These are phyloP conservation scores for Garra rufa DNA, from an alignment of 2,113 vertebrate genomes.

Conservation along the genomic window DNA sequence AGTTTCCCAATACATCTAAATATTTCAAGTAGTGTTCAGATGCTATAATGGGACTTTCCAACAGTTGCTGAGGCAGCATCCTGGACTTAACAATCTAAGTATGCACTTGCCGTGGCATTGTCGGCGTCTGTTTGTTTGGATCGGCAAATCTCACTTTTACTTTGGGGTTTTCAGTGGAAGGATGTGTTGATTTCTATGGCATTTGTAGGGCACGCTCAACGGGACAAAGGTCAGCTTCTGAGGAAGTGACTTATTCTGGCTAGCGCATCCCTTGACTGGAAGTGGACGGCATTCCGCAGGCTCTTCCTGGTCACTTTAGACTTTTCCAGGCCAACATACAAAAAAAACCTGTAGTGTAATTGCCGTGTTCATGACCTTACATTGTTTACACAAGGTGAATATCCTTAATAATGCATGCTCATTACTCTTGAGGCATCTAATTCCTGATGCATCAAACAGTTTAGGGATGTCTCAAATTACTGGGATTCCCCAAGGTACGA, in stretches of 20 bases:
- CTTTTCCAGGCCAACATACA: constrained; percentile 12
- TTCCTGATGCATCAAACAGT: not conserved
- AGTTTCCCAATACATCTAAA: not conserved
- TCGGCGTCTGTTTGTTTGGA: constrained; percentile 7
- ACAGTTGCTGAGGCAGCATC: constrained; percentile 10
- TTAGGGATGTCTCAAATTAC: not conserved
- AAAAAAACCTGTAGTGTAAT: not conserved
- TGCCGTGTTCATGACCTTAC: constrained; percentile 2
- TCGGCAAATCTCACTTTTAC: constrained; percentile 1
- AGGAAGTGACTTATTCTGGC: constrained; percentile 52
- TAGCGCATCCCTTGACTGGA: constrained; percentile 44
- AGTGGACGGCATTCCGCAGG: constrained; percentile 33
- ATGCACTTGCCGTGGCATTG: constrained; percentile 9
- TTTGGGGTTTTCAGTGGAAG: constrained; percentile 28
- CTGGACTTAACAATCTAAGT: not conserved
- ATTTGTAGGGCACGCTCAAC: constrained; percentile 16
- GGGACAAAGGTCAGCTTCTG: constrained; percentile 20
- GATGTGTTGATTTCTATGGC: constrained; percentile 27
- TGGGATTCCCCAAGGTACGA: not conserved
- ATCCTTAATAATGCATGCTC: constrained; percentile 1
- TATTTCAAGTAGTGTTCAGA: not conserved
- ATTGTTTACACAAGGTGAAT: constrained; percentile 19
- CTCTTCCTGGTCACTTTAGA: constrained; percentile 23
- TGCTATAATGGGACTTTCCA: constrained; percentile 1
- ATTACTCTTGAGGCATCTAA: not conserved